Conservation (phyloP, 2,888 invertebrate genomes). For the Leptarthrus brevirostris region DNA sequence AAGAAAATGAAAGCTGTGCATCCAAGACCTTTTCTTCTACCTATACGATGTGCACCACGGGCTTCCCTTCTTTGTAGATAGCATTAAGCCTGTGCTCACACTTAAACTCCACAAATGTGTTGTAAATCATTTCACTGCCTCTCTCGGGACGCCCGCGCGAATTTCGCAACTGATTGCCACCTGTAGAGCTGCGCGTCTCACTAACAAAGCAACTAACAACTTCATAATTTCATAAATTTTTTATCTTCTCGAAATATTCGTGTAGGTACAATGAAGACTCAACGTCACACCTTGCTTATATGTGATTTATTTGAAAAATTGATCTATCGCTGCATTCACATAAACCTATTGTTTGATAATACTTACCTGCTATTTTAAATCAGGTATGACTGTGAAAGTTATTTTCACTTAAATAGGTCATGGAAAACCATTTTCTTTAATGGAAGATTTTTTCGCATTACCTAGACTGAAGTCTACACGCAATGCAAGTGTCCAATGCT, state of each 20-base stretch:
- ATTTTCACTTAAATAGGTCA: conserved; percentile 11
- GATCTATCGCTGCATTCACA: background rate
- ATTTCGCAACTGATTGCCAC: conserved; percentile 12
- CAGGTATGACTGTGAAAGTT: conserved; percentile 10
- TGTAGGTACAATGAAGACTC: background rate
- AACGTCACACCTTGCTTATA: background rate
- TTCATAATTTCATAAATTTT: conserved; percentile 31
- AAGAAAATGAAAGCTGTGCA: conserved; percentile 13
- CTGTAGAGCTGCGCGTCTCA: conserved; percentile 16
- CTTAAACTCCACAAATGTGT: background rate
- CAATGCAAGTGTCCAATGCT: background rate
- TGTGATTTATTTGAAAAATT: background rate
- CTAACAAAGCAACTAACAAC: conserved; percentile 29
- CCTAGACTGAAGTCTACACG: conserved; percentile 13
- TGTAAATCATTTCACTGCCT: conserved; percentile 8
- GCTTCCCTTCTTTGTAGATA: background rate
- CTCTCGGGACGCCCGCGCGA: conserved; percentile 7
- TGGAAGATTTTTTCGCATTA: conserved; percentile 20
- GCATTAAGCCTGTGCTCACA: background rate
- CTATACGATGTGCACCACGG: background rate
- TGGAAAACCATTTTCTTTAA: conserved; percentile 21
- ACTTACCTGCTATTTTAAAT: too few relatives aligned
- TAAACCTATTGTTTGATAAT: background rate
- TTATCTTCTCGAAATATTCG: background rate
- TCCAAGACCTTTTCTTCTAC: conserved; percentile 5